A percentile compares a stretch with the other conserved stretches of the same genome.
phyloP scores from a whole-genome alignment of 53 echinoderm and acorn worm species.

The Stichopus horrens region DNA sequence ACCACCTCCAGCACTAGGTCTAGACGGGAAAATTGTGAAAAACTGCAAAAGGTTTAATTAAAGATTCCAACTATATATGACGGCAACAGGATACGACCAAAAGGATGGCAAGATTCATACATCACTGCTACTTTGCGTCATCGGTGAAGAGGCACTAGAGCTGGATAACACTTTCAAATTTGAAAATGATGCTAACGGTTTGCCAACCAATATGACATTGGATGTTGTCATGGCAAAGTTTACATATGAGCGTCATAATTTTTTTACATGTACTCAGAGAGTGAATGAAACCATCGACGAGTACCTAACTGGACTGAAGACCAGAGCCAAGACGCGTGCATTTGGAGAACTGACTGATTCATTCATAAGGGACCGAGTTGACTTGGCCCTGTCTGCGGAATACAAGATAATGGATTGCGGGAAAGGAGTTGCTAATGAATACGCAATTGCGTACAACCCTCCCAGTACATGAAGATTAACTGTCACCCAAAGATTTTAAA shows the following conservation, averaged over 20 bases:
- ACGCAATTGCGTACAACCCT: constrained; percentile 2
- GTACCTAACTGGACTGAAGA: constrained; percentile 66
- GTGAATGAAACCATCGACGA: constrained; percentile 30
- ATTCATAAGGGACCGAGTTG: constrained; percentile 50
- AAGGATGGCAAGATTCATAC: constrained; percentile 48
- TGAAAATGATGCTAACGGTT: not conserved
- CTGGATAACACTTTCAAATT: constrained; percentile 51
- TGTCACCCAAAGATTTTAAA: not conserved
- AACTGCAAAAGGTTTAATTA: constrained; percentile 53
- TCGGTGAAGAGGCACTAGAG: constrained; percentile 54
- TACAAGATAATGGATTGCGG: constrained; percentile 35
- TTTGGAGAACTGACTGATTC: too few relatives aligned
- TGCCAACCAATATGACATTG: not conserved
- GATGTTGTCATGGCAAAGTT: constrained; percentile 5
- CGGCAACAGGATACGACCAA: constrained; percentile 54
- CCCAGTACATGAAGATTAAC: constrained; percentile 14
- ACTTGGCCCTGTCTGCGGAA: constrained; percentile 53
- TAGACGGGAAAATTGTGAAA: constrained; percentile 47
- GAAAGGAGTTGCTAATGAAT: constrained; percentile 32
- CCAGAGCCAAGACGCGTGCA: constrained; percentile 56
- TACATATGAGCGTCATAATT: constrained; percentile 54
- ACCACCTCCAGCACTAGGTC: not conserved
- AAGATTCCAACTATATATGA: constrained; percentile 50
- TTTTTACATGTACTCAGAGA: constrained; percentile 45
- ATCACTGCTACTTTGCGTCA: constrained; percentile 36